phyloP scores from a whole-genome alignment of 2,797 vertebrate species.

The Falco biarmicus region DNA sequence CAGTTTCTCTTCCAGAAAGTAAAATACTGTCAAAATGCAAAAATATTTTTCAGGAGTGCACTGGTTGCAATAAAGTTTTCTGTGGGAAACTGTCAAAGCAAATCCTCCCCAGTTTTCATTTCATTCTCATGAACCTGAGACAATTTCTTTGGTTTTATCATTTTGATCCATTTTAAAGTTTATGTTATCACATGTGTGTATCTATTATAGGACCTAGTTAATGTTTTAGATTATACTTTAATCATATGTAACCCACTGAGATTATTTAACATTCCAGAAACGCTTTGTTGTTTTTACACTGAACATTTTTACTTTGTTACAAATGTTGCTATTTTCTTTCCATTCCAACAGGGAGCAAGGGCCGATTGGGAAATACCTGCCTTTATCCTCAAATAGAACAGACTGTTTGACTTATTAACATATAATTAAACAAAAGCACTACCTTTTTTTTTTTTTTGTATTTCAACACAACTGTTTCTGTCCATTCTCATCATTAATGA shows the following conservation, averaged over 20 bases:
- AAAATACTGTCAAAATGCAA: not conserved
- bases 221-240: not conserved
- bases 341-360: not conserved
- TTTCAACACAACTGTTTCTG: not conserved
- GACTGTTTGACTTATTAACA: not conserved
- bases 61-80: not conserved
- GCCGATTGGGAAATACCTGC: not conserved
- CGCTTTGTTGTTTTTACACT: not conserved
- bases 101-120: not conserved
- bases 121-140: not conserved
- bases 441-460: not conserved
- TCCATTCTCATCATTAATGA: not conserved
- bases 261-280: not conserved
- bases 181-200: not conserved
- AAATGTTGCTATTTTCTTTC: not conserved
- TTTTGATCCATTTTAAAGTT: not conserved
- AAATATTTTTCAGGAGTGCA: not conserved
- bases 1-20: not conserved
- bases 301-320: not conserved
- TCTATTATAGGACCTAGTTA: not conserved
- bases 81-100: not conserved
- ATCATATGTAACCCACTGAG: fast-evolving
- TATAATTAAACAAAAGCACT: not conserved
- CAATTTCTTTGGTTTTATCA: not conserved
- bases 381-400: not conserved